A percentile compares a stretch with the other conserved stretches of the same genome.
These are phyloP conservation scores for Mactromeris polynyma DNA, from an alignment of 2,888 invertebrate species.

Conservation along the genomic window DNA sequence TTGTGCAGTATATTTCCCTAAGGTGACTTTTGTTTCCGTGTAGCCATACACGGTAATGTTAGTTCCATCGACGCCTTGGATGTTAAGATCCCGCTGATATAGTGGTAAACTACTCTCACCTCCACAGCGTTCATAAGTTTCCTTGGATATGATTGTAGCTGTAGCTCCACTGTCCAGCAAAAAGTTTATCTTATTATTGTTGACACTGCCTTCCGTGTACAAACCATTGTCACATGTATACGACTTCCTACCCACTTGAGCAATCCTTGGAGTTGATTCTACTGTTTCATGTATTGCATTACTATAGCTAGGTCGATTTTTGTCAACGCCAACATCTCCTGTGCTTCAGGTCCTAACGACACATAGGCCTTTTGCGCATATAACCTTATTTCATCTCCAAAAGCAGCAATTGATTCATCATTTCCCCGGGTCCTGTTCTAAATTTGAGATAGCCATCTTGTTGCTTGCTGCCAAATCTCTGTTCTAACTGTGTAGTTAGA, in stretches of 20 bases:
- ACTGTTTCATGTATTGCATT: too few species aligned
- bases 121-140: conserved; percentile 12
- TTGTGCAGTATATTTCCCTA: not conserved
- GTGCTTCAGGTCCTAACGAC: not conserved
- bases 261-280: not conserved
- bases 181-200: not conserved
- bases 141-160: conserved; percentile 37
- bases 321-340: too few species aligned
- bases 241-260: not conserved
- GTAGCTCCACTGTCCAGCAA: conserved; percentile 51
- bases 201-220: not conserved
- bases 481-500: conserved; percentile 21
- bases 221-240: conserved; percentile 32
- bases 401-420: conserved; percentile 35
- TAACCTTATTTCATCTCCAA: conserved; percentile 34
- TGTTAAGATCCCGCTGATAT: not conserved
- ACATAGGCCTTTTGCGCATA: conserved; percentile 24
- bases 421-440: too few species aligned
- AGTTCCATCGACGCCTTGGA: conserved; percentile 35
- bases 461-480: too few species aligned
- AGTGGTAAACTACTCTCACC: not conserved
- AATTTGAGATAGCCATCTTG: conserved; percentile 30
- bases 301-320: conserved; percentile 21
- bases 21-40: not conserved
- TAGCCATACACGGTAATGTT: conserved; percentile 20